Percentiles rank a stretch among this genome's conserved stretches.
Evolutionary conservation across 1,140 invertebrate species (phyloP).

Genomic region (Zaprionus africanus): DNA sequence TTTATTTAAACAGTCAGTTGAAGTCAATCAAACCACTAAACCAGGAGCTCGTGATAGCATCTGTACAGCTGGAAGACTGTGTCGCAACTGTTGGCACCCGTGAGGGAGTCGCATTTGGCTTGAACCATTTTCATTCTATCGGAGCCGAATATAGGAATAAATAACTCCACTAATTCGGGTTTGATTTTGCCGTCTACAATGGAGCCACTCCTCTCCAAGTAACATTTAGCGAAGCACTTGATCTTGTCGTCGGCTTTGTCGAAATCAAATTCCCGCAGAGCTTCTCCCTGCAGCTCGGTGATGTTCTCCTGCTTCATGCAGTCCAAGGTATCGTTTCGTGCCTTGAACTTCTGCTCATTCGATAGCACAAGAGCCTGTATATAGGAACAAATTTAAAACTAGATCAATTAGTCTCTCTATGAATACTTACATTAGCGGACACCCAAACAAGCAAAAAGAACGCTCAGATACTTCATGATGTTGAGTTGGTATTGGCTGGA

Average conservation of each 20-base stretch:
- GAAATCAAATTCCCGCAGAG: constrained; percentile 52
- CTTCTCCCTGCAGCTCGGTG: constrained; percentile 61
- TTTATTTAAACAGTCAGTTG: too few species aligned
- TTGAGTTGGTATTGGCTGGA: too few species aligned
- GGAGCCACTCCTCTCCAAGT: constrained; percentile 62
- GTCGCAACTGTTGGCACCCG: constrained; percentile 64
- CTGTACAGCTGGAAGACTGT: constrained; percentile 63
- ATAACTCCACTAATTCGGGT: constrained; percentile 40
- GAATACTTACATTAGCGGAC: constrained; percentile 5
- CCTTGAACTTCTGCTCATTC: constrained; percentile 60
- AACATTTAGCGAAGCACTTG: constrained; percentile 71
- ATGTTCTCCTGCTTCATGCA: constrained; percentile 62
- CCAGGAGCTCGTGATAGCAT: constrained; percentile 40
- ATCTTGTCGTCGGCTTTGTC: constrained; percentile 51
- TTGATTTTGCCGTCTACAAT: constrained; percentile 58
- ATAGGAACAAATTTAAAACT: background rate
- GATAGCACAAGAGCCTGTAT: constrained; percentile 38
- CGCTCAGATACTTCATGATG: too few species aligned
- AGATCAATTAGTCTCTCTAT: constrained; percentile 39
- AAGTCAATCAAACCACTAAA: too few species aligned
- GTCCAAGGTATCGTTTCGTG: constrained; percentile 35
- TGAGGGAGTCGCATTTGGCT: constrained; percentile 54
- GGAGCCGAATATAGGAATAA: constrained; percentile 48
- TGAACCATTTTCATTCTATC: constrained; percentile 54
- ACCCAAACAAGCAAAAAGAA: too few species aligned